Percentiles rank a stretch among this genome's conserved stretches.
Evolutionary conservation across 2,113 vertebrate species (phyloP).

Genomic region (Plecotus auritus): DNA sequence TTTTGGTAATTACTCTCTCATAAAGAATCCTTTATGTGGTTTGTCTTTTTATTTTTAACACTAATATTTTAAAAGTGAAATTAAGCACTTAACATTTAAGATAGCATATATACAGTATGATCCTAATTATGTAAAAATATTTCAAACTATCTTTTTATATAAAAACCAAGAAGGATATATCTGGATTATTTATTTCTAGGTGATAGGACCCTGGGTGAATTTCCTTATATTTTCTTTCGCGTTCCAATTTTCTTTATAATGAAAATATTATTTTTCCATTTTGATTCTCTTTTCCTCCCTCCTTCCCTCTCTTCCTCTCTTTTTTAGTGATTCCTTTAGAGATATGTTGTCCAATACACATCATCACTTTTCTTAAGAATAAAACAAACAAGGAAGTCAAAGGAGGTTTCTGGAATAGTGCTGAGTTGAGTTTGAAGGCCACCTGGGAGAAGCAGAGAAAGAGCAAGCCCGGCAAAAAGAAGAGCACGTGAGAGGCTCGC

Average conservation of each 20-base stretch:
- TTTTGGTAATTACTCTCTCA: conserved; percentile 36
- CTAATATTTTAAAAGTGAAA: conserved; percentile 11
- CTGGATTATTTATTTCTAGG: not conserved
- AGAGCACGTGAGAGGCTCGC: accelerated
- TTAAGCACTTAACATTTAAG: conserved; percentile 39
- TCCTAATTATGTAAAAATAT: conserved; percentile 32
- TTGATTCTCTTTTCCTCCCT: not conserved
- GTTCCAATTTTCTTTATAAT: not conserved
- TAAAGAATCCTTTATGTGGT: conserved; percentile 25
- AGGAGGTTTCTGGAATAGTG: not conserved
- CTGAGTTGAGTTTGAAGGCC: not conserved
- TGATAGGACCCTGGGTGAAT: not conserved
- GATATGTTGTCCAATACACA: not conserved
- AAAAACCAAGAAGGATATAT: not conserved
- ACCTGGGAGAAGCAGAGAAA: not conserved
- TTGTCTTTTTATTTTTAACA: not conserved
- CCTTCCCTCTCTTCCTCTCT: not conserved
- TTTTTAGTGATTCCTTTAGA: not conserved
- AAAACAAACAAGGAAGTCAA: not conserved
- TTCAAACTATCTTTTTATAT: not conserved
- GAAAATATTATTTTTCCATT: not conserved
- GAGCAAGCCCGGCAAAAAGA: too few relatives aligned
- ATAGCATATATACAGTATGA: conserved; percentile 3
- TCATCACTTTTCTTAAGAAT: not conserved
- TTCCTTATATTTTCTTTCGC: not conserved